Conservation (phyloP, 92 coral and sea anemone genomes). For the Anthopleura xanthogrammica region DNA sequence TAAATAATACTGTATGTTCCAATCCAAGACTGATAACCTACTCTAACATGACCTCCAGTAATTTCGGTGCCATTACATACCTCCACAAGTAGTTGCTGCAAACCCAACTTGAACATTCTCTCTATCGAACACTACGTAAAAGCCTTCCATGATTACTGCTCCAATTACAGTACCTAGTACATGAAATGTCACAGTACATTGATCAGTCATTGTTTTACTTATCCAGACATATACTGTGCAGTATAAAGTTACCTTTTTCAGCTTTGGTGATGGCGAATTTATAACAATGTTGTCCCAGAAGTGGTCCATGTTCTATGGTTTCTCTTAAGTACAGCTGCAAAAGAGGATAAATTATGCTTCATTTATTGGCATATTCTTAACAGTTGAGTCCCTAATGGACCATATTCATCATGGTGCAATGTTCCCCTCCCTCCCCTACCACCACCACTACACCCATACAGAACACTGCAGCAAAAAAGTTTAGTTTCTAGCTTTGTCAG, state of each 20-base stretch:
- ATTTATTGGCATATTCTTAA: no score
- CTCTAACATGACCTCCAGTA: neutral
- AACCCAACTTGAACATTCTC: slow-evolving; percentile 98
- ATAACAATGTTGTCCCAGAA: slow-evolving; percentile 89
- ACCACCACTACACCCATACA: no score
- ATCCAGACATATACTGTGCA: neutral
- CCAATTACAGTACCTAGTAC: slow-evolving; percentile 90
- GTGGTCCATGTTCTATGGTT: slow-evolving; percentile 95
- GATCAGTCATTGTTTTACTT: neutral
- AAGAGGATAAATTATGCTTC: neutral
- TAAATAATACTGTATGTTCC: no score
- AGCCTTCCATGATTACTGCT: slow-evolving; percentile 99
- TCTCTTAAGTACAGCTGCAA: slow-evolving; percentile 85
- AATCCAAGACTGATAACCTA: no score
- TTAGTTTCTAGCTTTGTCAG: no score
- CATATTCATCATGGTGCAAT: no score
- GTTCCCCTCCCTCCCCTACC: no score
- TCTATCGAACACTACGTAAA: slow-evolving; percentile 97
- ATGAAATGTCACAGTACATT: no score
- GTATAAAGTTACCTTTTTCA: slow-evolving; percentile 70
- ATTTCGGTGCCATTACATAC: slow-evolving; percentile 27
- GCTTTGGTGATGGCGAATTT: slow-evolving; percentile 98
- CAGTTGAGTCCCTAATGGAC: no score
- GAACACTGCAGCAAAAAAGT: no score
- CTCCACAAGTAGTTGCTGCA: slow-evolving; percentile 99